Evolutionary conservation across 1,140 invertebrate genomes (phyloP).

Genomic region (Atta cephalotes): DNA sequence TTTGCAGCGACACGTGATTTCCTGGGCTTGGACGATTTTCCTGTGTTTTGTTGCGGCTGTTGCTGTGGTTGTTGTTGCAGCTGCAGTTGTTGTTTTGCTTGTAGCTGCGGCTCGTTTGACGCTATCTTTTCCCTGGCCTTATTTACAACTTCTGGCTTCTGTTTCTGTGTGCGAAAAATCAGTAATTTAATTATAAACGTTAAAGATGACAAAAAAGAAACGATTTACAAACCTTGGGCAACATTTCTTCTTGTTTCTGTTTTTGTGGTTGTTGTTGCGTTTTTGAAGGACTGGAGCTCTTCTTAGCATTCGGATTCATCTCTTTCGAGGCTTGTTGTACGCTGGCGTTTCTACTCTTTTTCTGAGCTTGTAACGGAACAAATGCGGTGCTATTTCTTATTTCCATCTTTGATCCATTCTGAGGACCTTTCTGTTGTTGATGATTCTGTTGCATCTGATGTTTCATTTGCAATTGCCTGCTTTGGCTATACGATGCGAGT

Average conservation of each 20-base stretch:
- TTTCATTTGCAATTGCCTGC: slow-evolving; percentile 38
- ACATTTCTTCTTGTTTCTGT: slow-evolving; percentile 68
- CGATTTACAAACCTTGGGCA: slow-evolving; percentile 53
- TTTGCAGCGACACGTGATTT: slow-evolving; percentile 87
- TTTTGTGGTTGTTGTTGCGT: slow-evolving; percentile 55
- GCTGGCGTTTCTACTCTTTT: slow-evolving; percentile 80
- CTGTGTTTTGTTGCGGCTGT: slow-evolving; percentile 77
- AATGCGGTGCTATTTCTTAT: slow-evolving; percentile 80
- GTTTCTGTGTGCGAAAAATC: not conserved
- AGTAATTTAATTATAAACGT: not conserved
- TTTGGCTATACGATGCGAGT: slow-evolving; percentile 33
- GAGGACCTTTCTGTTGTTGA: slow-evolving; percentile 33
- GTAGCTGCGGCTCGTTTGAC: slow-evolving; percentile 48
- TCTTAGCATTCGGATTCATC: slow-evolving; percentile 61
- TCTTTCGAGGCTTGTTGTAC: slow-evolving; percentile 56
- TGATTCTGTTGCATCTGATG: slow-evolving; percentile 41
- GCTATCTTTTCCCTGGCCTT: slow-evolving; percentile 12
- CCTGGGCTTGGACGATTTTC: slow-evolving; percentile 78
- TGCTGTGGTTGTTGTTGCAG: slow-evolving; percentile 73
- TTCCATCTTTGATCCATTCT: slow-evolving; percentile 73
- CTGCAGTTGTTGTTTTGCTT: slow-evolving; percentile 74
- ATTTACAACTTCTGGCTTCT: slow-evolving; percentile 16
- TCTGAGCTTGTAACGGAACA: slow-evolving; percentile 85
- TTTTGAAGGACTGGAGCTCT: slow-evolving; percentile 52
- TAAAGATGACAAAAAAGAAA: not conserved